Evolutionary conservation across 2,113 vertebrate species (phyloP), one percentile per base, ranked within the genome.

Genomic region (Marmota monax): DNA sequence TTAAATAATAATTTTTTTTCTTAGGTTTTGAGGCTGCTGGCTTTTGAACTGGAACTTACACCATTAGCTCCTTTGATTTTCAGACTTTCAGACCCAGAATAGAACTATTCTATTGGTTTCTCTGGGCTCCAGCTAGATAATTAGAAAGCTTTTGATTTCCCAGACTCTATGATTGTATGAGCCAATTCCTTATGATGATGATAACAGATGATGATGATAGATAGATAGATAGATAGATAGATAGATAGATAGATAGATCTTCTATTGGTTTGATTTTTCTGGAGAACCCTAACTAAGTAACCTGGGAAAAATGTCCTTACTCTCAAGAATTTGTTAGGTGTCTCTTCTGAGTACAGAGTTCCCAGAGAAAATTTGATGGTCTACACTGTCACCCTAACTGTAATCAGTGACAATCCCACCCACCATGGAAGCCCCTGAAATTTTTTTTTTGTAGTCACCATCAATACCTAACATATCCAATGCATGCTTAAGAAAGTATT

Each of bases 81-180:
- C 65, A 70, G n/a, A 14, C 11, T 51, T 70, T 42, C 29, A 17
- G 48, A 58, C n/a, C 42, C 65, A 70, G 77, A 51, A 1, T 56
- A 27, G n/a, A 70, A 42, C 14, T 17, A 42, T 0, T 29, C 7
- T 2, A 3, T 16, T 13, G 45, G 39, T 0, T 27, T 6, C 48
- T n/a, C 25, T 39, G n/a, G 14, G n/a, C 20, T 79, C 42, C 10
- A 58, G 10, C 72, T 73, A 56, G 5, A 5, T 42, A 22, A 4
- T 12, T 65, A 23, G 23, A 37, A 73, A 51, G 84, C 65, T 51
- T 22, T 12, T n/a, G 16, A 67, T 67, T 85, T 85, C 51, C 51
- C 63, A 88, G 69, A 48, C 76, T 83, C 72, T 61, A 48, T 23
- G 51, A 34, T 17, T 53, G 8, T 69, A 63, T 94, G 14, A 88